Percentiles rank a stretch among this genome's conserved stretches.
Evolutionary conservation across 1,140 invertebrate species (phyloP).

Genomic region (Zaprionus kolodkinae): DNA sequence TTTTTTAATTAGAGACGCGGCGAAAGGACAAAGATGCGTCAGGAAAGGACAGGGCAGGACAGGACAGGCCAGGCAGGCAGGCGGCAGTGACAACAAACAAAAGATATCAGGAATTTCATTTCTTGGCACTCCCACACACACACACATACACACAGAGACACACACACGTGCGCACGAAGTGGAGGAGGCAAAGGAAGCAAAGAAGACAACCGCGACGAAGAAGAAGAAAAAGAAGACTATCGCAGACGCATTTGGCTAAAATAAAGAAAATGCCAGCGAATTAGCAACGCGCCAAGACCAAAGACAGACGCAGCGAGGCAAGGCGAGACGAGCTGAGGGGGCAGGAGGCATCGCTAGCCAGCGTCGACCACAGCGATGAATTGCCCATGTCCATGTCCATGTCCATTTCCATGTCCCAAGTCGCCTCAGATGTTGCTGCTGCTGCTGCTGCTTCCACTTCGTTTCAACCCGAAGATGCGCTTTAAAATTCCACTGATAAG

Average conservation of each 20-base stretch:
- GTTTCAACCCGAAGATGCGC: conserved; percentile 58
- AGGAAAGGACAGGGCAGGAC: conserved; percentile 62
- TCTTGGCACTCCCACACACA: conserved; percentile 54
- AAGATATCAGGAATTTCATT: conserved; percentile 83
- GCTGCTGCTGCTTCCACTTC: conserved; percentile 23
- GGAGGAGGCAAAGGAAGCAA: conserved; percentile 29
- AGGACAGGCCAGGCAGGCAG: conserved; percentile 18
- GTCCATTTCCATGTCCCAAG: conserved; percentile 55
- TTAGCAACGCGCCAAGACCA: conserved; percentile 55
- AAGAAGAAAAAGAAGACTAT: no score
- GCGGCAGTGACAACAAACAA: conserved; percentile 76
- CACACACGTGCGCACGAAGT: conserved; percentile 30
- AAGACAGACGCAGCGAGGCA: not conserved
- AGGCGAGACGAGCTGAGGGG: not conserved
- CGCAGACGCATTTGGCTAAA: conserved; percentile 76
- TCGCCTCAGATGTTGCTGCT: conserved; percentile 34
- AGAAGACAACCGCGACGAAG: conserved; percentile 10
- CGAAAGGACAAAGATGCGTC: conserved; percentile 79
- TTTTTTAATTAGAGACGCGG: conserved; percentile 78
- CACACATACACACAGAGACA: conserved; percentile 24
- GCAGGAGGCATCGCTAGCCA: conserved; percentile 2
- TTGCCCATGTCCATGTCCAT: conserved; percentile 69
- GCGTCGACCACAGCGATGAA: conserved; percentile 51
- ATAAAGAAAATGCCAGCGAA: conserved; percentile 81
- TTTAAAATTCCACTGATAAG: conserved; percentile 80